A percentile compares a stretch with the other conserved stretches of the same genome.
These are phyloP conservation scores for Indicator indicator DNA, from an alignment of 2,113 vertebrate species.

Conservation along the genomic window DNA sequence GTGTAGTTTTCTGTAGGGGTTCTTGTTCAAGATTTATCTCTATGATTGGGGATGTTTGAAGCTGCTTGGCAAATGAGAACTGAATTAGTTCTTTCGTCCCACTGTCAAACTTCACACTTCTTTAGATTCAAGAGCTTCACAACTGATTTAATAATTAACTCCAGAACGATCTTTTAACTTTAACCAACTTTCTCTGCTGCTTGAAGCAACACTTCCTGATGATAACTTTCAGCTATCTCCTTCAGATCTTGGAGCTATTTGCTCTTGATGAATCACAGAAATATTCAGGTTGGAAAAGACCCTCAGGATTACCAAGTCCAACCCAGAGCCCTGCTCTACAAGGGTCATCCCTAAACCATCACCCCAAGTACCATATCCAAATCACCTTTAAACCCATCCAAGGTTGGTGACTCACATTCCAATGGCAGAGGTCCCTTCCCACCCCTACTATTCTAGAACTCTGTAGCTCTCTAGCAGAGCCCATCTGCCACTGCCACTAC, in stretches of 20 bases:
- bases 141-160: background rate
- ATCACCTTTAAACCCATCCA: no score
- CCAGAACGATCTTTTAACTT: background rate
- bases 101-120: background rate
- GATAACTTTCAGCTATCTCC: background rate
- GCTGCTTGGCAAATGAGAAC: background rate
- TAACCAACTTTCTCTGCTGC: background rate
- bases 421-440: no score
- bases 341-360: no score
- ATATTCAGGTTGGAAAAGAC: no score
- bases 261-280: no score
- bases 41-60: background rate
- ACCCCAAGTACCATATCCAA: no score
- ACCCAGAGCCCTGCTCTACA: no score
- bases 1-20: background rate
- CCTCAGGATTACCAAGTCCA: no score
- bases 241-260: background rate
- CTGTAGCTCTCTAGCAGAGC: background rate
- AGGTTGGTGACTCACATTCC: no score
- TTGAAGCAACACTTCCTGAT: background rate
- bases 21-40: background rate
- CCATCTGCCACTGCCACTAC: background rate
- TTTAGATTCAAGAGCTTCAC: background rate
- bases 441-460: no score
- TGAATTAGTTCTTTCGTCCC: background rate